A percentile compares a stretch with the other conserved stretches of the same genome.
Conservation (phyloP, 2,113 vertebrate genomes). For the Neolamprologus fasciatus region DNA sequence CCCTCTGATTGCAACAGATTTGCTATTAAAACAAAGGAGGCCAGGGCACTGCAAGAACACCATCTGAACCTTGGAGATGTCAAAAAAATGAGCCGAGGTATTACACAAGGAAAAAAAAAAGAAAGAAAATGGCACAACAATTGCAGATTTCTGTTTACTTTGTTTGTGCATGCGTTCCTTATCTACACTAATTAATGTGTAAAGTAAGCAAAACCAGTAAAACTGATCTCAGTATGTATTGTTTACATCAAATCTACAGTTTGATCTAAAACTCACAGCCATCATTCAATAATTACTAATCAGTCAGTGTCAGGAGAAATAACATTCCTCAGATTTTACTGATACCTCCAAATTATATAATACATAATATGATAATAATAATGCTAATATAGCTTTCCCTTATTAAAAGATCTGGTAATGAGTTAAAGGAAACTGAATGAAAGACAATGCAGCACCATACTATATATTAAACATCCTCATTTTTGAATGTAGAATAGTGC, state of each 20-base stretch:
- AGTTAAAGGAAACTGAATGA: not conserved
- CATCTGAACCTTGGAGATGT: conserved; percentile 7
- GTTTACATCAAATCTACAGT: conserved; percentile 19
- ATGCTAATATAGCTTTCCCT: not conserved
- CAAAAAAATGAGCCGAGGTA: not conserved
- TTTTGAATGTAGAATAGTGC: not conserved
- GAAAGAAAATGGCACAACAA: not conserved
- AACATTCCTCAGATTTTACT: not conserved
- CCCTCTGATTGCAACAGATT: conserved; percentile 51
- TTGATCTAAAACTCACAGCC: conserved; percentile 15
- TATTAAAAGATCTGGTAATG: not conserved
- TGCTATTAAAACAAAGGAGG: conserved; percentile 40
- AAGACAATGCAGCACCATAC: not conserved
- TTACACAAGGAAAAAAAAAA: not conserved
- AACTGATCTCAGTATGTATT: not conserved
- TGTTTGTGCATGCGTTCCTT: not conserved
- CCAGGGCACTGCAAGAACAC: conserved; percentile 8
- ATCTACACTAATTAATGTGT: not conserved
- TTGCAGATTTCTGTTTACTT: not conserved
- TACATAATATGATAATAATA: not conserved
- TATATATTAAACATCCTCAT: not conserved
- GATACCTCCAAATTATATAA: not conserved
- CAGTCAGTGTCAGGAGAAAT: not conserved
- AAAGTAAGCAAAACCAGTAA: conserved; percentile 7
- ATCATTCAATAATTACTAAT: conserved; percentile 31